Base-by-base conservation (phyloP, 2,797 vertebrate species). In the Delichon dasypus region DNA sequence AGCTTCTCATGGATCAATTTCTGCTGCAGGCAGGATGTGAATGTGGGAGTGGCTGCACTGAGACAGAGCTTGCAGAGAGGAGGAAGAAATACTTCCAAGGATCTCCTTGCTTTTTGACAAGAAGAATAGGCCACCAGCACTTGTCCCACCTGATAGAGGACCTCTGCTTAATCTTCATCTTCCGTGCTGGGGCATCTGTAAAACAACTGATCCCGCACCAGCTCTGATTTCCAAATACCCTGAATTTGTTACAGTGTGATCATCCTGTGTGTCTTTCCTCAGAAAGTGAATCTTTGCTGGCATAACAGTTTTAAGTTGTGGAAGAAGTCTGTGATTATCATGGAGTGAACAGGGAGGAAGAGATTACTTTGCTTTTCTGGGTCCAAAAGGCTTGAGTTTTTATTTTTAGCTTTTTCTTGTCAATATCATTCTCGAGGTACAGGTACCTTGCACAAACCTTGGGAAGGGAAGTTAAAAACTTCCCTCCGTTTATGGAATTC, bases 111-210 rank as follows among this genome's bases (percentile, higher is more conserved):
- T 65, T 38, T 82, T 51, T 65, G 12, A 23, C 42, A 42, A 9
- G 11, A 42, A 44, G 53, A 66, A 4, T 0, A 54, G 54, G 25
- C 26, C 4, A 0, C 0, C 0, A 55, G 7, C 27, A 20, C 32
- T 53, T 50, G 13, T 82, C 32, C 45, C 32, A 27, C 8, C 21
- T 75, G 44, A 4, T 25, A 13, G 27, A 64, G 34, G 32, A 68
- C 2, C 50, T 75, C 34, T 65, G 17, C 38, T 73, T 76, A 36
- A 42, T 60, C 22, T 72, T 55, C 7, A 16, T 11, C 54, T 82
- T 38, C 29, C 8, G 0, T 50, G 11, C 23, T 72, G 47, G 23
- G 21, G 3, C 47, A 30, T 61, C 51, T 45, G 4, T 50, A 32
- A 44, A 87, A 21, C 27, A 30, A 0, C 5, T 51, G 51, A 74